Conservation (phyloP, 2,888 invertebrate genomes). For the Mythimna ferrago region DNA sequence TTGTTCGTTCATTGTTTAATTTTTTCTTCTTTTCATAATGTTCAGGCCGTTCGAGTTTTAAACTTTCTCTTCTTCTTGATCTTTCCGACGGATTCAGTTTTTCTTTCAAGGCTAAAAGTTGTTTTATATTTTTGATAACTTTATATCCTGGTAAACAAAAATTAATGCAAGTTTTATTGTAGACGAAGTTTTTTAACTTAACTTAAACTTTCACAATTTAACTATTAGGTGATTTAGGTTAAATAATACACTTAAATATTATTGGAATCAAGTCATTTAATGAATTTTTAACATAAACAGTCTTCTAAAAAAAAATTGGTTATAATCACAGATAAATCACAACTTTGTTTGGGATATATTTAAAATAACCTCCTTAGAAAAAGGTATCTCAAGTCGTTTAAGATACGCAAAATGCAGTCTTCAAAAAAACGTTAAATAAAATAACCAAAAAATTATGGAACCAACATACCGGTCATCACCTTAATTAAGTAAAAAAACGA, state of each 20-base stretch:
- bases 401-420: too few relatives aligned
- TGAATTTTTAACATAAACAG: conserved; percentile 24
- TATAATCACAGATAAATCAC: conserved; percentile 30
- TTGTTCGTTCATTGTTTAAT: not conserved
- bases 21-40: not conserved
- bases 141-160: conserved; percentile 5
- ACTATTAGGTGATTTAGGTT: not conserved
- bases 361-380: not conserved
- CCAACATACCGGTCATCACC: not conserved
- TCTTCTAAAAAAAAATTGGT: conserved; percentile 8
- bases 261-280: conserved; percentile 17
- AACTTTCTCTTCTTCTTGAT: conserved; percentile 12
- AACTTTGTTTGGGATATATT: not conserved
- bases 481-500: not conserved
- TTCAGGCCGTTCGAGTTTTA: conserved; percentile 12
- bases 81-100: not conserved
- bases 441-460: not conserved
- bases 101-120: not conserved
- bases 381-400: too few relatives aligned
- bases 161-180: not conserved
- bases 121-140: conserved; percentile 7
- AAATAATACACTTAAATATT: not conserved
- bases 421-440: not conserved
- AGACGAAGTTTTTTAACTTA: not conserved
- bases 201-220: not conserved